Evolutionary conservation across 2,113 vertebrate species (phyloP).

Genomic region (Chaenogobius annularis): DNA sequence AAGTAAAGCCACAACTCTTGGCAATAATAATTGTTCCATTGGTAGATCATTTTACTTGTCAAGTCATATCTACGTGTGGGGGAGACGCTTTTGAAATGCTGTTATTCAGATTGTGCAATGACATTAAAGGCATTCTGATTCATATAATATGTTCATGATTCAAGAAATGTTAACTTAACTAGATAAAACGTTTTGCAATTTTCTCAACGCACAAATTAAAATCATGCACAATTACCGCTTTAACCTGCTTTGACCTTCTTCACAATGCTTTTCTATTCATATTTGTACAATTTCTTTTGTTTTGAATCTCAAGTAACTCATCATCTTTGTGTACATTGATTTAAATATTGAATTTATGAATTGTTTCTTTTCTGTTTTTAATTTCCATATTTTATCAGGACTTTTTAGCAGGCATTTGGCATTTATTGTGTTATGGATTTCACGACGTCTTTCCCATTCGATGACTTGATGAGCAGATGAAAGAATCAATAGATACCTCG

Average conservation of each 20-base stretch:
- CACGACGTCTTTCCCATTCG: background rate
- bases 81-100: no score
- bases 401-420: background rate
- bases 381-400: background rate
- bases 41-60: no score
- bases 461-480: background rate
- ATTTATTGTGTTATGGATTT: background rate
- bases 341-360: background rate
- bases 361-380: background rate
- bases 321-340: background rate
- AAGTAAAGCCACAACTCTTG: no score
- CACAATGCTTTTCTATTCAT: background rate
- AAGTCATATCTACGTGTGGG: background rate
- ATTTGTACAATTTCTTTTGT: background rate
- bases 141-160: no score
- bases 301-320: background rate
- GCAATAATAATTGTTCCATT: no score
- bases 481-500: constrained; percentile 1
- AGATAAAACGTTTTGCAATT: background rate
- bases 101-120: no score
- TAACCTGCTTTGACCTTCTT: constrained; percentile 14
- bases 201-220: constrained; percentile 21
- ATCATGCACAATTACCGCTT: constrained; percentile 16
- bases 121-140: no score
- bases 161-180: no score